phyloP scores from a whole-genome alignment of 2,888 invertebrate species.

The Tipula confusa region DNA sequence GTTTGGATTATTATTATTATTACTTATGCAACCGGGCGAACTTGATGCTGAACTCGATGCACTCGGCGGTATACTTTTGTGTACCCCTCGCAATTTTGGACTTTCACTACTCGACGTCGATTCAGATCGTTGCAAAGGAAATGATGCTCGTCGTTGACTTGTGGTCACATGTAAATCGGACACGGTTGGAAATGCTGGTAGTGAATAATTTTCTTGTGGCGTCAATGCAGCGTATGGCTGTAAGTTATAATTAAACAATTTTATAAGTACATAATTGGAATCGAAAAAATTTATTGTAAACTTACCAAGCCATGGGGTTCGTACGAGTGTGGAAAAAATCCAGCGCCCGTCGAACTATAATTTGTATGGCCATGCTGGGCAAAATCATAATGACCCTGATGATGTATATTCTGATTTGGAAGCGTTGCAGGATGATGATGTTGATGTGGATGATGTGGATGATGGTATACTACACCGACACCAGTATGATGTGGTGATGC shows the following conservation, averaged over 20 bases:
- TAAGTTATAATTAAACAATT: slow-evolving; percentile 27
- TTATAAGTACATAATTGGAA: neutral
- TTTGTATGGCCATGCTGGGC: slow-evolving; percentile 53
- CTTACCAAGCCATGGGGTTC: slow-evolving; percentile 43
- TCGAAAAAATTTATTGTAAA: slow-evolving; percentile 30
- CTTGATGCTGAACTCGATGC: slow-evolving; percentile 62
- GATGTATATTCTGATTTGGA: slow-evolving; percentile 40
- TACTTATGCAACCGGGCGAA: slow-evolving; percentile 44
- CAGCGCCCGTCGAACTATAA: slow-evolving; percentile 37
- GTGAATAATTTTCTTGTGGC: slow-evolving; percentile 63
- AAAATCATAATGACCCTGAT: slow-evolving; percentile 46
- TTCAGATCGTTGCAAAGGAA: slow-evolving; percentile 75
- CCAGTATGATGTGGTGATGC: slow-evolving; percentile 43
- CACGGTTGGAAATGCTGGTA: slow-evolving; percentile 66
- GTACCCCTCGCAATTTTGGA: slow-evolving; percentile 55
- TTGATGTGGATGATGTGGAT: slow-evolving; percentile 48
- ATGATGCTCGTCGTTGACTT: slow-evolving; percentile 66
- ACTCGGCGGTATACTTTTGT: slow-evolving; percentile 51
- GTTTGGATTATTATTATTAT: slow-evolving; percentile 38
- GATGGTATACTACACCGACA: slow-evolving; percentile 36
- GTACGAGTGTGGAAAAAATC: slow-evolving; percentile 38
- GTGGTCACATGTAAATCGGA: slow-evolving; percentile 66
- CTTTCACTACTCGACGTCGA: slow-evolving; percentile 75
- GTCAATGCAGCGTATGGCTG: slow-evolving; percentile 45
- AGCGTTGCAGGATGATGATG: slow-evolving; percentile 51